Conservation (phyloP, 2,888 invertebrate species). For the Rotaria socialis region DNA sequence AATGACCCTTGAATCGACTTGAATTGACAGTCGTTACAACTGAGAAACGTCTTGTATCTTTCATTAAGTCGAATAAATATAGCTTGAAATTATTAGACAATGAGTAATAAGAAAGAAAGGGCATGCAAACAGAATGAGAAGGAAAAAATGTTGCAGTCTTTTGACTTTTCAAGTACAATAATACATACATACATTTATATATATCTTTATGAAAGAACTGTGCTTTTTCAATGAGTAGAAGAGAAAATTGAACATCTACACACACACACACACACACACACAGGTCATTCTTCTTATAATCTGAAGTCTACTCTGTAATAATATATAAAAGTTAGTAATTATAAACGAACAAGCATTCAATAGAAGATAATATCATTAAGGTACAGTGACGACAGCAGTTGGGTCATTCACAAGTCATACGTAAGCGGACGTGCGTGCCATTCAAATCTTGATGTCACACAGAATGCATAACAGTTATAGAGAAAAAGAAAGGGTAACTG, state of each 20-base stretch:
- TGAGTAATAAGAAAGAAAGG: background rate
- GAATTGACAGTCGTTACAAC: background rate
- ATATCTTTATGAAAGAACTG: background rate
- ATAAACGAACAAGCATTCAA: background rate
- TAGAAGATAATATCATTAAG: background rate
- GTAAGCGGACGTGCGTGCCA: background rate
- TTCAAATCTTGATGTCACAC: background rate
- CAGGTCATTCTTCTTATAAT: background rate
- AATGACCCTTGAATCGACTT: background rate
- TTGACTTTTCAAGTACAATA: background rate
- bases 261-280: background rate
- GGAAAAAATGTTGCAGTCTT: background rate
- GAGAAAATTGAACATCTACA: background rate
- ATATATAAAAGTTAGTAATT: background rate
- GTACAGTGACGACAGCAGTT: background rate
- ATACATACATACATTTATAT: background rate
- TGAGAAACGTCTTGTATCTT: background rate
- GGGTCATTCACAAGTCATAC: background rate
- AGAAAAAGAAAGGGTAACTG: background rate
- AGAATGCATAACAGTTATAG: background rate
- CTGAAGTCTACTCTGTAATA: background rate
- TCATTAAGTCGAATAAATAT: background rate
- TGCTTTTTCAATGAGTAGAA: background rate
- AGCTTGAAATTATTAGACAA: background rate
- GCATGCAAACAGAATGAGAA: background rate